Evolutionary conservation across 2,113 vertebrate genomes (phyloP), one percentile per base, ranked within the genome.

Genomic region (Tetrao urogallus): DNA sequence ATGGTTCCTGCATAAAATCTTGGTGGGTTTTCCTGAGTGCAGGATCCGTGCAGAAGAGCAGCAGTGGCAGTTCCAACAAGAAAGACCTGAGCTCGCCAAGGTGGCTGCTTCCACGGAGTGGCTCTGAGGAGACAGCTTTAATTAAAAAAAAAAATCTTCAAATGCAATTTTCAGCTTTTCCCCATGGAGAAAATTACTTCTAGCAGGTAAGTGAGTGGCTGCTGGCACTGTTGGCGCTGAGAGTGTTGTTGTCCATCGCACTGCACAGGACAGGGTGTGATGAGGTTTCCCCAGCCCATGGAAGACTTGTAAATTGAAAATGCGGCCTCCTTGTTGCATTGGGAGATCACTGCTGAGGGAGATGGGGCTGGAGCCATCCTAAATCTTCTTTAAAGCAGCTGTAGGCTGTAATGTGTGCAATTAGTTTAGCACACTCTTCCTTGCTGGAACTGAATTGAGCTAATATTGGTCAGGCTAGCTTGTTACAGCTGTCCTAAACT

Each of bases 221-320:
- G 75, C 79, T 1, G 3, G 92, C 83, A 40, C 72, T 15, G 3
- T 50, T 6, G 12, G 50, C 8, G 4, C 52, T 4, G 8, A 27
- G 63, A 66, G 58, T 13, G 63, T 79, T 93, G 83, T 66, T 0
- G 2, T 92, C 71, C 82, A 94, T 95, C 4, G 0, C 10, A 2
- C 72, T n/a, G 5, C 32, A 40, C 2, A 8, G 88, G 94, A 86
- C 66, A 94, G 82, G 83, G 76, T 90, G 84, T 94, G 92, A 97
- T 94, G 82, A 96, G 84, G 93, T 94, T 96, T 28, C 88, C 82
- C 43, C 64, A 90, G 63, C 57, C 73, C 82, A 70, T 34, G n/a
- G 70, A 90, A 95, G 82, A 96, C 71, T 84, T 96, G 95, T 57
- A 95, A 96, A 96, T 95, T 97, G 95, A 95, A 96, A 95, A 85